phyloP scores from a whole-genome alignment of 1,140 invertebrate species.

The Asbolus verrucosus region DNA sequence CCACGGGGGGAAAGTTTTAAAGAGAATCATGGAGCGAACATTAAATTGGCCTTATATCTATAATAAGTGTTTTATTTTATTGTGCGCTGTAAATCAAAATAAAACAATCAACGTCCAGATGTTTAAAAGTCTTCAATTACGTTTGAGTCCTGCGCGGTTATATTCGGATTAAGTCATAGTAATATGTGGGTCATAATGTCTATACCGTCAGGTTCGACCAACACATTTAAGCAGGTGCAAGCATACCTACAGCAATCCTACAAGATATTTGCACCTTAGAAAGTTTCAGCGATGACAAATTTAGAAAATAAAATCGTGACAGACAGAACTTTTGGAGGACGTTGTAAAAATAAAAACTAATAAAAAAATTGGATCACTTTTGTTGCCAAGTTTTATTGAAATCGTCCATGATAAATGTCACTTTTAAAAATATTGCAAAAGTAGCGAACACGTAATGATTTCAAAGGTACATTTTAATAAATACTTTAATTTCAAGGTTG shows the following conservation, averaged over 20 bases:
- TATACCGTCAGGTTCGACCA: too few species aligned
- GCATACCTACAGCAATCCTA: too few species aligned
- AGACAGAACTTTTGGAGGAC: slow-evolving; percentile 6
- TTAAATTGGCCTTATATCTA: too few species aligned
- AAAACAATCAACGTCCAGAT: slow-evolving; percentile 5
- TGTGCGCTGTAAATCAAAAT: slow-evolving; percentile 6
- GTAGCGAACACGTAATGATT: too few species aligned
- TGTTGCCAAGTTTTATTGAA: slow-evolving; percentile 13
- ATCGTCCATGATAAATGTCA: not conserved
- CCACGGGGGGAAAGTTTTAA: not conserved
- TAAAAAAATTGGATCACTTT: slow-evolving; percentile 7
- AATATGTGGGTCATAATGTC: not conserved
- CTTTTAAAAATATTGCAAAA: slow-evolving; percentile 9
- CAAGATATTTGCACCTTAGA: not conserved
- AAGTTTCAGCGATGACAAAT: slow-evolving; percentile 14
- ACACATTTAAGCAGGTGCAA: too few species aligned
- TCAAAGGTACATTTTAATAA: not conserved
- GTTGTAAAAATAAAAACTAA: slow-evolving; percentile 10
- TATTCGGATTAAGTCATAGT: slow-evolving; percentile 1
- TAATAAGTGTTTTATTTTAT: not conserved
- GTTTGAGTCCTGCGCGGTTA: not conserved
- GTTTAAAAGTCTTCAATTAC: too few species aligned
- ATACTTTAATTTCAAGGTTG: slow-evolving; percentile 19
- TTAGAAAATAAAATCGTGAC: slow-evolving; percentile 30
- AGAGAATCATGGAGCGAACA: not conserved